Percentiles rank a stretch among this genome's conserved stretches.
Conservation (phyloP, 2,113 vertebrate species). For the Ascaphus truei region DNA sequence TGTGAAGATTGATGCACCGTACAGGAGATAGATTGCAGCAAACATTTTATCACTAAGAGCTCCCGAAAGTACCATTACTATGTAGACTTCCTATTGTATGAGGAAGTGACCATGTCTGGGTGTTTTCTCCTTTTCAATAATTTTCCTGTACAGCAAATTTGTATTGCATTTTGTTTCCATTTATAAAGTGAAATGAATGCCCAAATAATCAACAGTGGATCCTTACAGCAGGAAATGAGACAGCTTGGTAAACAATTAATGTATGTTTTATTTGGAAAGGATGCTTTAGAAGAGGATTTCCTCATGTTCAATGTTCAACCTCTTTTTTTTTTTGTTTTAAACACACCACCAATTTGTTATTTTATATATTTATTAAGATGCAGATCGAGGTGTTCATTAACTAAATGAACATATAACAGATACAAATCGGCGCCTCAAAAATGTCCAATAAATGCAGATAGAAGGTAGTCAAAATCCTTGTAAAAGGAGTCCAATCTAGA, state of each 20-base stretch:
- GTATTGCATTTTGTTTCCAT: conserved; percentile 74
- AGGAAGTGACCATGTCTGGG: conserved; percentile 64
- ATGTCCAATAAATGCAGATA: too few species aligned
- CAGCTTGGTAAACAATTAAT: conserved; percentile 61
- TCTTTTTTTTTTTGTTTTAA: too few species aligned
- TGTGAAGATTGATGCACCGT: conserved; percentile 42
- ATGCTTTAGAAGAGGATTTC: conserved; percentile 63
- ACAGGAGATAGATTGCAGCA: conserved; percentile 37
- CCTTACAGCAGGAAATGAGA: conserved; percentile 62
- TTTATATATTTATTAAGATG: too few species aligned
- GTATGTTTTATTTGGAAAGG: conserved; percentile 60
- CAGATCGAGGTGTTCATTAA: not conserved
- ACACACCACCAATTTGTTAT: not conserved
- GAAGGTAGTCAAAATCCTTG: too few species aligned
- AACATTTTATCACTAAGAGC: conserved; percentile 59
- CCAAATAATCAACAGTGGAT: conserved; percentile 55
- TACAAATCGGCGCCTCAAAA: too few species aligned
- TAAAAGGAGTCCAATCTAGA: too few species aligned
- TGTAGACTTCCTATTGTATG: conserved; percentile 60
- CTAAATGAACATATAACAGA: too few species aligned
- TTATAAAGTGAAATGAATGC: conserved; percentile 64
- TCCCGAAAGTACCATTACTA: conserved; percentile 57
- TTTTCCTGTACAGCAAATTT: conserved; percentile 62
- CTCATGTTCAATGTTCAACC: conserved; percentile 57
- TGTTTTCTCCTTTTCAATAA: conserved; percentile 61